Evolutionary conservation across 2,797 vertebrate species (phyloP).

Genomic region (Pteropus rufus): DNA sequence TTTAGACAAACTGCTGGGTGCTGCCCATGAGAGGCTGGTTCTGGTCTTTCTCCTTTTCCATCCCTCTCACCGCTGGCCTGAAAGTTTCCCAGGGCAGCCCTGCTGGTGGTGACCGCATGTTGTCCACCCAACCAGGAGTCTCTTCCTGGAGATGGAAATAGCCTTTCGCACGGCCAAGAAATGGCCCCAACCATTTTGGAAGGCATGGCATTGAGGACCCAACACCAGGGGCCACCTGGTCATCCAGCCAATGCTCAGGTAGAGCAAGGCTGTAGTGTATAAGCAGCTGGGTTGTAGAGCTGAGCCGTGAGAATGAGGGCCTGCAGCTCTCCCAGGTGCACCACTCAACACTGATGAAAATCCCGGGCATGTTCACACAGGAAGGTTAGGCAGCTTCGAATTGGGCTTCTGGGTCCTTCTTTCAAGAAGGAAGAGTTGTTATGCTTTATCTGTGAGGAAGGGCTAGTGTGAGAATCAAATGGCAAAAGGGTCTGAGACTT

Average conservation of each 20-base stretch:
- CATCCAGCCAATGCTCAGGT: background rate
- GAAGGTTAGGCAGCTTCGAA: background rate
- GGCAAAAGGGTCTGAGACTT: background rate
- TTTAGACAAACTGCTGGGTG: no score
- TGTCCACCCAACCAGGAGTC: background rate
- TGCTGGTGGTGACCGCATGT: background rate
- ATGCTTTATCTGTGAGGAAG: background rate
- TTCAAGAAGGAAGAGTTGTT: background rate
- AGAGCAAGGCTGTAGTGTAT: rapidly evolving
- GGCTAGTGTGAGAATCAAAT: background rate
- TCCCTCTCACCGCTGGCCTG: background rate
- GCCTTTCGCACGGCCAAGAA: background rate
- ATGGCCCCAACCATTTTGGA: background rate
- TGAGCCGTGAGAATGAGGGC: background rate
- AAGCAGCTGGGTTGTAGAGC: background rate
- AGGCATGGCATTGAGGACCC: background rate
- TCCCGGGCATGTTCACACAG: background rate
- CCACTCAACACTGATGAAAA: background rate
- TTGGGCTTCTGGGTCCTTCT: background rate
- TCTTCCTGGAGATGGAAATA: background rate
- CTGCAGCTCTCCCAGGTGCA: background rate
- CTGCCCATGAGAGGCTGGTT: background rate
- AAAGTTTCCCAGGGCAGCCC: background rate
- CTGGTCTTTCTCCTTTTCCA: background rate
- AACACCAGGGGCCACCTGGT: background rate